Evolutionary conservation across 1,140 invertebrate genomes (phyloP), one percentile per base, ranked within the genome.

Genomic region (Mizuhopecten yessoensis): DNA sequence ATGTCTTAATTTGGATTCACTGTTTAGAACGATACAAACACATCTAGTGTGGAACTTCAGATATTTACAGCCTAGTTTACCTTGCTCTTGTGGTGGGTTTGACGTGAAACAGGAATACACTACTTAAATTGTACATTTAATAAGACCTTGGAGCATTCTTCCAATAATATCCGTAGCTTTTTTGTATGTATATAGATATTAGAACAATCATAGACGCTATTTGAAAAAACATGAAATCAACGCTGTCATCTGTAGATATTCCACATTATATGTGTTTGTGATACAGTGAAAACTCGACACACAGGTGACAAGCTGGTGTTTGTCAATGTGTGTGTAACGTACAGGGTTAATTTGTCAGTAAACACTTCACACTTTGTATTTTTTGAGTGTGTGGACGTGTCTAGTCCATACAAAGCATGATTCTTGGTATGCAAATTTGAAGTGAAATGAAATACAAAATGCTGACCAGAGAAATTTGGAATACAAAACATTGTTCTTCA

Each of bases 251-350:
- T 75, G 23, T 75, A 75, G 57, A 75, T n/a, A 29, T 29, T 75
- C 57, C 57, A 75, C n/a, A 75, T n/a, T 75, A 75, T 29, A n/a
- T 75, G 57, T 75, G 57, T 75, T 75, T 75, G 57, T 75, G n/a
- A 23, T 39, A n/a, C n/a, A n/a, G n/a, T n/a, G n/a, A n/a, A n/a
- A n/a, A 20, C 45, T 49, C 1, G 13, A 29, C 29, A 15, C 23
- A 17, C n/a, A 5, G 9, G 5, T 29, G n/a, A 75, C 9, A 75
- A 29, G 2, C 57, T 75, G 57, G 57, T 75, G 57, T 75, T 75
- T 5, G 29, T 5, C 11, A 29, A 7, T 39, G 36, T 39, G 36
- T 39, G n/a, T n/a, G n/a, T n/a, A 15, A 49, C 10, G 45, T 49
- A 49, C 45, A 49, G 45, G 45, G 45, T 49, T 13, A 15, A 49